These are phyloP conservation scores for Sceliomorpha sp. DNA, from an alignment of 2,888 invertebrate species.

Conservation along the genomic window DNA sequence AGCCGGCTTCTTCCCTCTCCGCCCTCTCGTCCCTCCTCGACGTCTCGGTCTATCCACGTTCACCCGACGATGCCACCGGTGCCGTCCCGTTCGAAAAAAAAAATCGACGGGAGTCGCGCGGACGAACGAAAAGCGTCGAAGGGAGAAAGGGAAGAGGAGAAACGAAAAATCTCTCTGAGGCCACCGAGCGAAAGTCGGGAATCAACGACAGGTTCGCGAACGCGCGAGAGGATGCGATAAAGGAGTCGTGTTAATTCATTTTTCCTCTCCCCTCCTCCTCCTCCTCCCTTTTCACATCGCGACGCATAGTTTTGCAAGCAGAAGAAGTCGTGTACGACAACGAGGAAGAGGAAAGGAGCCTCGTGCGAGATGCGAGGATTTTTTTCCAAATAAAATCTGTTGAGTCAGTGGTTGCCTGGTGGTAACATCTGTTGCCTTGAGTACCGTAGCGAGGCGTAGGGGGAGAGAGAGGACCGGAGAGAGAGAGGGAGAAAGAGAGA, in stretches of 20 bases:
- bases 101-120: too few relatives aligned
- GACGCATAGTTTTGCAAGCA: conserved; percentile 2
- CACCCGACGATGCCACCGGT: too few relatives aligned
- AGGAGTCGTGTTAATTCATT: conserved; percentile 4
- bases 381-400: conserved; percentile 55
- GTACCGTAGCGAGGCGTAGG: conserved; percentile 49
- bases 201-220: not conserved
- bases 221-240: conserved; percentile 2
- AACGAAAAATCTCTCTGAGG: too few relatives aligned
- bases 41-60: conserved; percentile 6
- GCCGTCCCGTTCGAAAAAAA: too few relatives aligned
- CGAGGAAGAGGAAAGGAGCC: conserved; percentile 50
- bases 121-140: too few relatives aligned
- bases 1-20: conserved; percentile 53
- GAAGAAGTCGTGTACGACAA: conserved; percentile 41
- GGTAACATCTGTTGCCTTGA: conserved; percentile 57
- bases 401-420: conserved; percentile 54
- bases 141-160: too few relatives aligned
- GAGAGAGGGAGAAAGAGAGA: too few relatives aligned
- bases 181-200: not conserved
- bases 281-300: not conserved
- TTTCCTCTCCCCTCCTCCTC: not conserved
- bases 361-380: conserved; percentile 21
- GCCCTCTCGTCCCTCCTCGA: conserved; percentile 16
- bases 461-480: too few relatives aligned